Evolutionary conservation across 2,888 invertebrate genomes (phyloP).

Genomic region (Drosophila trichaetosa): DNA sequence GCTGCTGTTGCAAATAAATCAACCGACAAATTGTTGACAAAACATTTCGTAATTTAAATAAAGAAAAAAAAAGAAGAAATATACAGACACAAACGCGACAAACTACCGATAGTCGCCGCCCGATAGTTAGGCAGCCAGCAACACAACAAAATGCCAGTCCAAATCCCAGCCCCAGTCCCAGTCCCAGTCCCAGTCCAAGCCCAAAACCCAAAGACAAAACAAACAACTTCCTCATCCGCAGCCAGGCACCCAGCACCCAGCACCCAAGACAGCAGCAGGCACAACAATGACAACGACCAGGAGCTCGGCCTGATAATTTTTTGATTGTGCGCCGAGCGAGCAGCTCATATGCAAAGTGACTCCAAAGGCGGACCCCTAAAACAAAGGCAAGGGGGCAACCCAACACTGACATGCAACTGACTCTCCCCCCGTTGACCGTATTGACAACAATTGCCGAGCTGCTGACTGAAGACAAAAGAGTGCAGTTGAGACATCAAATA

Average conservation of each 20-base stretch:
- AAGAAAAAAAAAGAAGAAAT: slow-evolving; percentile 13
- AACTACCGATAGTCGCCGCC: slow-evolving; percentile 64
- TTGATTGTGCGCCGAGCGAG: slow-evolving; percentile 53
- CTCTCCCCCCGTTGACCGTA: slow-evolving; percentile 37
- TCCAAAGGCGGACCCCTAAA: slow-evolving; percentile 25
- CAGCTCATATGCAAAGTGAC: slow-evolving; percentile 62
- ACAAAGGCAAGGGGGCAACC: slow-evolving; percentile 19
- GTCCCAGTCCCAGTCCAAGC: slow-evolving; percentile 1
- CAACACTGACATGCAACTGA: neutral
- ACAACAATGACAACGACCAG: slow-evolving; percentile 49
- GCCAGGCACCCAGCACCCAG: slow-evolving; percentile 27
- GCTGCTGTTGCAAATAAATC: slow-evolving; percentile 62
- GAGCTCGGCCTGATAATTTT: slow-evolving; percentile 63
- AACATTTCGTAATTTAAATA: slow-evolving; percentile 80
- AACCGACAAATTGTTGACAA: slow-evolving; percentile 80
- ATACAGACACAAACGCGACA: slow-evolving; percentile 33
- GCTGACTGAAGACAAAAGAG: slow-evolving; percentile 11
- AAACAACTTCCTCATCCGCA: slow-evolving; percentile 74
- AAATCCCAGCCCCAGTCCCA: slow-evolving; percentile 35
- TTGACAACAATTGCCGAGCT: slow-evolving; percentile 27
- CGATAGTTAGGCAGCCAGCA: slow-evolving; percentile 61
- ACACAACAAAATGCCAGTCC: slow-evolving; percentile 41
- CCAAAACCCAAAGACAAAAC: slow-evolving; percentile 14
- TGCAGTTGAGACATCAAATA: slow-evolving; percentile 1
- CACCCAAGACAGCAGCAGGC: slow-evolving; percentile 35